Base-by-base conservation (phyloP, 2,888 invertebrate genomes). In the Aphodius granarius region DNA sequence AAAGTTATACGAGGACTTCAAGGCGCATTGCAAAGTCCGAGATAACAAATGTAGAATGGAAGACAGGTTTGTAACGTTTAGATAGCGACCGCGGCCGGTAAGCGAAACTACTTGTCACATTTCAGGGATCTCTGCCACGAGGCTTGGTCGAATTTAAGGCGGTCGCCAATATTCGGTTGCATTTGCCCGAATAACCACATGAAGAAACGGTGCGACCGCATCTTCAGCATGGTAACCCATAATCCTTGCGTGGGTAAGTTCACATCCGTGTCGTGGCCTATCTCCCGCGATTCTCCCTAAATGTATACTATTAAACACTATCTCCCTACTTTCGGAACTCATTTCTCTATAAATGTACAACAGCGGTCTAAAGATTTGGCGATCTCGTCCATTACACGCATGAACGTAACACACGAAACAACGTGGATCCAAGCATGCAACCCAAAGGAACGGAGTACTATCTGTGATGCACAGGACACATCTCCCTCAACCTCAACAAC, bases 211-310 rank as follows among this genome's bases (percentile, higher is more conserved):
- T 97, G 96, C 88, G 95, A 96, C 88, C 91, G 94, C 83, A 95
- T 96, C 88, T 96, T 95, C 89, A 92, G 93, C 81, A 92, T 94
- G 86, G 95, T 97, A 85, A 96, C 97, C 91, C 95, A 95, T 89
- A 97, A 97, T 90, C 96, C 96, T 76, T 97, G 97, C 89, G 94
- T 96, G 87, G 96, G 96, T 96, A 91, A 95, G 96, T 91, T 82
- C 75, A 78, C n/a, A n/a, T n/a, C n/a, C n/a, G n/a, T 73, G 71
- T 75, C 71, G 66, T 71, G 70, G 43, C 65, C 71, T 18, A 15
- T 68, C 71, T 72, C 21, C 18, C 73, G 20, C 68, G 70, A 65
- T 65, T 43, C 43, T 43, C 13, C 43, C 43, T 43, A 43, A 43
- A 43, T 43, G 43, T 43, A 43, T n/a, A 71, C 23, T 71, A 74